These are phyloP conservation scores for Grammomys surdaster DNA, from an alignment of 2,113 vertebrate genomes.

Conservation along the genomic window DNA sequence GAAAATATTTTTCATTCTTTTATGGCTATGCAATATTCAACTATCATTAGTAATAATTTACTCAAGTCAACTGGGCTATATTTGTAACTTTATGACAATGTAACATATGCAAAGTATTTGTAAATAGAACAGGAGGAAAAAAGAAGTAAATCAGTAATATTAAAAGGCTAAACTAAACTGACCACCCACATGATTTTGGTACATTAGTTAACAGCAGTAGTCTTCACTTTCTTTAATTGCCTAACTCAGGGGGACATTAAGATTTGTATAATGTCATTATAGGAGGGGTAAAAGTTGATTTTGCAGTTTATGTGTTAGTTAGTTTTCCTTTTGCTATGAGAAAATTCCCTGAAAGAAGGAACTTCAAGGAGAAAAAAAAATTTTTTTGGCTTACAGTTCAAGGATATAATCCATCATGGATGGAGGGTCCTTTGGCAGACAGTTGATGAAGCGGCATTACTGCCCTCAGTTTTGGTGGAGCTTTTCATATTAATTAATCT, in stretches of 20 bases:
- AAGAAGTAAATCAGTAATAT: background rate
- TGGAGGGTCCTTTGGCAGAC: background rate
- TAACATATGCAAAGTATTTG: background rate
- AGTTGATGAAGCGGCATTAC: background rate
- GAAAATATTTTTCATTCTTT: slow-evolving; percentile 58
- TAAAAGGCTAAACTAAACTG: background rate
- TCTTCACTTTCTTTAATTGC: background rate
- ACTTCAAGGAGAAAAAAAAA: background rate
- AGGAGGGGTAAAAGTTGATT: background rate
- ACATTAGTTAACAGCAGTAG: background rate
- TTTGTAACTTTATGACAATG: slow-evolving; percentile 13
- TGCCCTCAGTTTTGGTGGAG: background rate
- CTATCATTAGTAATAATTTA: slow-evolving; percentile 19
- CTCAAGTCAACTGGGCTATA: background rate
- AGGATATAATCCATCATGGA: background rate
- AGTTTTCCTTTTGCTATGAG: background rate
- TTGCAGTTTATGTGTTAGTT: background rate
- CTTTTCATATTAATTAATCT: background rate
- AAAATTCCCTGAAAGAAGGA: background rate
- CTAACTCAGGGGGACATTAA: slow-evolving; percentile 15
- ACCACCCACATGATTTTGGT: background rate
- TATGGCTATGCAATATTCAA: slow-evolving; percentile 1
- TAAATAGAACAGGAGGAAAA: background rate
- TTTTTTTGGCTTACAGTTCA: background rate
- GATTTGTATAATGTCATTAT: background rate